A percentile compares a stretch with the other conserved stretches of the same genome.
Evolutionary conservation across 2,888 invertebrate genomes (phyloP).

Genomic region (Phengaris alcon): DNA sequence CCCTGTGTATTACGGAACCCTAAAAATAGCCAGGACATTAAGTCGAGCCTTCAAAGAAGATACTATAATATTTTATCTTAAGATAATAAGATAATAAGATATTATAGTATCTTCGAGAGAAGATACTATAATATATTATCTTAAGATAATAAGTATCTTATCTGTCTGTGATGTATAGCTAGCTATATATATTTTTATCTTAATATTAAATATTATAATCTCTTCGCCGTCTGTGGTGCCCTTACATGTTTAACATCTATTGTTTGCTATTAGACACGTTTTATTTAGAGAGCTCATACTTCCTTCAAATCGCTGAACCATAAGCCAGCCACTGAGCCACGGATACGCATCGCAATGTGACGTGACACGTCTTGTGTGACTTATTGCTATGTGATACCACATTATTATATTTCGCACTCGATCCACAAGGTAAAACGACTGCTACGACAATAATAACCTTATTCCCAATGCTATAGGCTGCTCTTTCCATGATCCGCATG

Average conservation of each 20-base stretch:
- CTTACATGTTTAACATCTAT: not conserved
- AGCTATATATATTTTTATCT: no score
- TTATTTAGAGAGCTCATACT: not conserved
- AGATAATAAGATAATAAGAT: no score
- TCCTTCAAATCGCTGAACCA: constrained; percentile 54
- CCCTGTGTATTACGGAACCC: no score
- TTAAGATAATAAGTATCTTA: no score
- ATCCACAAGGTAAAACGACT: constrained; percentile 37
- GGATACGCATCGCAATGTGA: constrained; percentile 33
- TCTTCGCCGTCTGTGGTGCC: no score
- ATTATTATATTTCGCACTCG: constrained; percentile 57
- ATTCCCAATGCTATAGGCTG: not conserved
- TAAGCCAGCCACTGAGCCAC: constrained; percentile 18
- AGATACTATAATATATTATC: no score
- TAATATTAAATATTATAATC: no score
- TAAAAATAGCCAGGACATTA: no score
- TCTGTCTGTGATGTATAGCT: no score
- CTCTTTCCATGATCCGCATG: not conserved
- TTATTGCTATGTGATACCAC: constrained; percentile 62
- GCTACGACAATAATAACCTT: not conserved
- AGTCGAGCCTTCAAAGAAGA: no score
- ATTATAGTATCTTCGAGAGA: no score
- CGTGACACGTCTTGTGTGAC: constrained; percentile 57
- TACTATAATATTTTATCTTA: no score
- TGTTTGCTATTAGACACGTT: not conserved